Percentiles rank a stretch among this genome's conserved stretches.
Evolutionary conservation across 1,140 invertebrate species (phyloP).

Genomic region (Riptortus pedestris): DNA sequence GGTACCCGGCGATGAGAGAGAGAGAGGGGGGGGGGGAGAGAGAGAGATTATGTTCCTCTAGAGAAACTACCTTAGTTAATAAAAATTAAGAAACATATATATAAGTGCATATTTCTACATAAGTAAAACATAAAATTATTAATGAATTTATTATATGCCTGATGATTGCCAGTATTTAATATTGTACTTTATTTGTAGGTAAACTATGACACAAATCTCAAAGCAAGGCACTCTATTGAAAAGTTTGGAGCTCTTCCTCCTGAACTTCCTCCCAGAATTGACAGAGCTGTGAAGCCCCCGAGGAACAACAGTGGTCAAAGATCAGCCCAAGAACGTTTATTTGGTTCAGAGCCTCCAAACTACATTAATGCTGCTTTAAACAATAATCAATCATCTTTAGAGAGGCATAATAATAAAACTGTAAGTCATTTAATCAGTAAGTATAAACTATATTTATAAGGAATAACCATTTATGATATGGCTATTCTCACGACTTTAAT

Average conservation of each 20-base stretch:
- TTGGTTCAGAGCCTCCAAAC: conserved; percentile 47
- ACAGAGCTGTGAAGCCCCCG: conserved; percentile 61
- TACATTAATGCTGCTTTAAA: conserved; percentile 46
- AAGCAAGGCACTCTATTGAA: conserved; percentile 30
- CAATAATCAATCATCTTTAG: conserved; percentile 43
- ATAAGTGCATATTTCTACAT: too few relatives aligned
- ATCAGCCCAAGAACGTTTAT: conserved; percentile 49
- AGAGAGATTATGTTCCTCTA: too few relatives aligned
- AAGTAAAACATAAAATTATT: too few relatives aligned
- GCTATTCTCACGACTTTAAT: too few relatives aligned
- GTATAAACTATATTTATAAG: background rate
- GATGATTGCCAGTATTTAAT: too few relatives aligned
- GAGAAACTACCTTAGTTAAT: too few relatives aligned
- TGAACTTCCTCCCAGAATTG: conserved; percentile 72
- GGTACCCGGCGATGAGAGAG: too few relatives aligned
- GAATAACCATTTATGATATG: too few relatives aligned
- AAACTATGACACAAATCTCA: conserved; percentile 32
- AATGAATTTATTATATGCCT: too few relatives aligned
- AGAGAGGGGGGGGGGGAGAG: too few relatives aligned
- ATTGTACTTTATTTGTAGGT: conserved; percentile 30
- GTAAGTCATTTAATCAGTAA: conserved; percentile 39
- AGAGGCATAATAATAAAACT: conserved; percentile 44
- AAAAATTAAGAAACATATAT: too few relatives aligned
- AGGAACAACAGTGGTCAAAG: conserved; percentile 34
- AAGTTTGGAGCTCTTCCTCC: conserved; percentile 41